Conservation (phyloP, 1,140 invertebrate species). For the Drosophila tristis region DNA sequence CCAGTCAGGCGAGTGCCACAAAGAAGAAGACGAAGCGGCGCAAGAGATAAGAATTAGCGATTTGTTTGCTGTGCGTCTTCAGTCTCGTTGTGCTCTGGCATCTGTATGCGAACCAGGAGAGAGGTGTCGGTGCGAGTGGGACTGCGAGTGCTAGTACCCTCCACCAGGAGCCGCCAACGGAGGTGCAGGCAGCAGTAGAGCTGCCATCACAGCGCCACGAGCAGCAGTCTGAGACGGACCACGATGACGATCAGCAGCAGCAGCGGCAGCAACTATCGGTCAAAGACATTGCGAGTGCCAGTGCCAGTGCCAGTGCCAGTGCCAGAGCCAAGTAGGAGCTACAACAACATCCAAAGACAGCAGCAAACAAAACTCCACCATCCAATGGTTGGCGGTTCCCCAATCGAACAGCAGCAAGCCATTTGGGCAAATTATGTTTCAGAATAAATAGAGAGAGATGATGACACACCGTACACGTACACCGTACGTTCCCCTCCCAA, state of each 20-base stretch:
- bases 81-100: slow-evolving; percentile 78
- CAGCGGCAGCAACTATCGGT: slow-evolving; percentile 8
- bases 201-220: slow-evolving; percentile 9
- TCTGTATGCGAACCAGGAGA: slow-evolving; percentile 61
- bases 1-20: slow-evolving; percentile 66
- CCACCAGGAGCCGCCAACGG: slow-evolving; percentile 14
- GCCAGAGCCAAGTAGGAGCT: slow-evolving; percentile 26
- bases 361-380: slow-evolving; percentile 42
- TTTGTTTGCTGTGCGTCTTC: slow-evolving; percentile 84
- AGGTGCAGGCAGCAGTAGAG: not conserved
- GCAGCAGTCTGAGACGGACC: slow-evolving; percentile 3
- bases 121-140: too few species aligned
- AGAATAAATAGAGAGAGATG: not conserved
- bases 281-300: not conserved
- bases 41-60: slow-evolving; percentile 84
- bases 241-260: slow-evolving; percentile 9
- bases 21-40: slow-evolving; percentile 83
- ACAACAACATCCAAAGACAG: slow-evolving; percentile 20
- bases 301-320: slow-evolving; percentile 8
- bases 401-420: not conserved
- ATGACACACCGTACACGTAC: not conserved
- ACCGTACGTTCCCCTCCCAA: too few species aligned
- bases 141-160: too few species aligned
- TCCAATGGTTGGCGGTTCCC: not conserved
- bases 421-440: too few species aligned